Conservation (phyloP, 2,888 invertebrate genomes). For the Notocelia uddmanniana region DNA sequence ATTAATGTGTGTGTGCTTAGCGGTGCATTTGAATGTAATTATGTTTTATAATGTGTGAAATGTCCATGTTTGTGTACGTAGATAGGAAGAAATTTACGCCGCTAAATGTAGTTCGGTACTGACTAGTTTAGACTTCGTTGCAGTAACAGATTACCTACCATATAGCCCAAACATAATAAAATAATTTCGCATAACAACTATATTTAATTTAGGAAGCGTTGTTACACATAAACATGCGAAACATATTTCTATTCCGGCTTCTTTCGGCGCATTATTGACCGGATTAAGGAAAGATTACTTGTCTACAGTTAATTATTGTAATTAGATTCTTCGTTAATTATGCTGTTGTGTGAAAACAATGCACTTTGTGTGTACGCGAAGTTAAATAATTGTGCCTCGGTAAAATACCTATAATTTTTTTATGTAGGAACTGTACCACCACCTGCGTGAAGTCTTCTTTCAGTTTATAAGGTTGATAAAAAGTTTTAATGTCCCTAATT, state of each 20-base stretch:
- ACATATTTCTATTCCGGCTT: conserved; percentile 16
- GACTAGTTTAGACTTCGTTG: not conserved
- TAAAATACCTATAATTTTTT: too few relatives aligned
- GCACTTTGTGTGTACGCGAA: conserved; percentile 5
- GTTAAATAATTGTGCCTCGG: conserved; percentile 7
- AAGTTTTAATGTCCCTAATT: too few relatives aligned
- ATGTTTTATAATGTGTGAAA: too few relatives aligned
- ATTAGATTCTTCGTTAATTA: conserved; percentile 16
- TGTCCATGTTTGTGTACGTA: not conserved
- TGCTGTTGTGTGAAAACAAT: conserved; percentile 17
- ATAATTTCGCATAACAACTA: not conserved
- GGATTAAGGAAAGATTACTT: conserved; percentile 24
- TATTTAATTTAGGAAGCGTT: conserved; percentile 21
- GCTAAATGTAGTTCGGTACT: not conserved
- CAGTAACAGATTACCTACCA: not conserved
- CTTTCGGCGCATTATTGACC: conserved; percentile 20
- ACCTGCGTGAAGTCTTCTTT: too few relatives aligned
- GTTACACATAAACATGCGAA: conserved; percentile 6
- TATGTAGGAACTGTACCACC: too few relatives aligned
- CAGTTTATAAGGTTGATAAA: too few relatives aligned
- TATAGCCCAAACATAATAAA: not conserved
- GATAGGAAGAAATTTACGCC: not conserved
- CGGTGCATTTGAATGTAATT: too few relatives aligned
- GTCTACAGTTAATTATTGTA: conserved; percentile 9
- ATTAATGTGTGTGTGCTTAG: not conserved